phyloP scores from a whole-genome alignment of 2,888 invertebrate species.

The Parochlus steinenii region DNA sequence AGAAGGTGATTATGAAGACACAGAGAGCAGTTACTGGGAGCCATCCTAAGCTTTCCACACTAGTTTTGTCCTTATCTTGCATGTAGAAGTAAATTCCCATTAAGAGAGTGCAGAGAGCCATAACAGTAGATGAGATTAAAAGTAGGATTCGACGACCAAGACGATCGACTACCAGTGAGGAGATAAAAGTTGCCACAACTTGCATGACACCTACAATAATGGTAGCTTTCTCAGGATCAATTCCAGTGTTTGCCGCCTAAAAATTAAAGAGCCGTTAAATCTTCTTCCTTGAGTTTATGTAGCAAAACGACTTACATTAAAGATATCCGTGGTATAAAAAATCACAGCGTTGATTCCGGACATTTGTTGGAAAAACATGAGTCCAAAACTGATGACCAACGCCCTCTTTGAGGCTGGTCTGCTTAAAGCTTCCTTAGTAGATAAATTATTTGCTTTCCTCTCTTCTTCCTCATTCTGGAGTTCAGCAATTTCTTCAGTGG shows the following conservation, averaged over 20 bases:
- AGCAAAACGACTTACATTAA: constrained; percentile 41
- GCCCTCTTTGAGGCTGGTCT: constrained; percentile 45
- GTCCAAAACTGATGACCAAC: constrained; percentile 50
- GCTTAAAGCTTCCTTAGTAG: constrained; percentile 38
- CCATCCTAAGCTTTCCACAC: constrained; percentile 45
- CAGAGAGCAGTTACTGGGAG: constrained; percentile 58
- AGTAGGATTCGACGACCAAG: constrained; percentile 64
- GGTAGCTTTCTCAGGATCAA: constrained; percentile 43
- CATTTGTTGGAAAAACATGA: constrained; percentile 84
- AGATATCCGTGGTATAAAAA: constrained; percentile 62
- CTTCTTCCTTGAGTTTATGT: neutral
- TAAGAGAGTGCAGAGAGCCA: constrained; percentile 51
- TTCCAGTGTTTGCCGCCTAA: constrained; percentile 25
- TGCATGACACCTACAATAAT: constrained; percentile 76
- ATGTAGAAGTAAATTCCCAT: constrained; percentile 52
- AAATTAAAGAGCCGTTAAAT: constrained; percentile 7
- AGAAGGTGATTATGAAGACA: constrained; percentile 63
- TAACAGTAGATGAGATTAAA: constrained; percentile 48
- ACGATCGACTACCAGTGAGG: constrained; percentile 63
- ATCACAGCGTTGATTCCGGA: constrained; percentile 72
- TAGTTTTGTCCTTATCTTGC: constrained; percentile 20
- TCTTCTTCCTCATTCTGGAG: constrained; percentile 38
- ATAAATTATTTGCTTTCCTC: constrained; percentile 34
- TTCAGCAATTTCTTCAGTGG: constrained; percentile 43
- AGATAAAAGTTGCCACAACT: constrained; percentile 45